Evolutionary conservation across 2,888 invertebrate species (phyloP), one percentile per base, ranked within the genome.

Genomic region (Lithosia quadra): DNA sequence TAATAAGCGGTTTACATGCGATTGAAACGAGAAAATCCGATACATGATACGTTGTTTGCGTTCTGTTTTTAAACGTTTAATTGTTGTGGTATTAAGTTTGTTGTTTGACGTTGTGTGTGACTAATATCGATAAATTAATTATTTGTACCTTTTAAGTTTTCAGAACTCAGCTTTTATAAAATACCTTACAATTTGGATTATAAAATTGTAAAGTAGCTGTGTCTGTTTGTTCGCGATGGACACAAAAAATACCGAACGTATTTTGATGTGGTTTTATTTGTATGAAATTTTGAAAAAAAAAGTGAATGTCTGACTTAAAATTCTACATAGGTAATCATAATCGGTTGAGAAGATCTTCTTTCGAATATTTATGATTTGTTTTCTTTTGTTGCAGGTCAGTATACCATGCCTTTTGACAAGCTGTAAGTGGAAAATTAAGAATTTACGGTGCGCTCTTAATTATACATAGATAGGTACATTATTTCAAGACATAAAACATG

Each of bases 1-100:
- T 78, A 74, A 80, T 76, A 78, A 76, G 76, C 65, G 74, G 67
- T 78, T 80, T 78, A 67, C 65, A 76, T 72, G 67, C 68, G 67
- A 76, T 74, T 67, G 71, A 76, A 73, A 71, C 64, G 60, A 65
- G 28, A 13, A 65, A 65, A 65, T 62, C 43, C 49, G 69, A 69
- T 66, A 66, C 34, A 55, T 63, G 61, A 58, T 57, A 63, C 55
- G 58, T 21, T 33, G 67, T 36, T 69, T 28, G 60, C 43, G 55
- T 64, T 60, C 65, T 68, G 39, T 60, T 58, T 68, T 64, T 43
- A 28, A 36, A 63, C 49, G 15, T 36, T 67, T 67, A 57, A 67
- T 57, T 58, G 21, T 43, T 59, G 58, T 15, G 28, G 59, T 18
- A 15, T 58, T 49, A 36, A 49, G 24, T 22, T 11, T 57, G 28